These are phyloP conservation scores for Nowickia ferox DNA, from an alignment of 2,888 invertebrate genomes.

Conservation along the genomic window DNA sequence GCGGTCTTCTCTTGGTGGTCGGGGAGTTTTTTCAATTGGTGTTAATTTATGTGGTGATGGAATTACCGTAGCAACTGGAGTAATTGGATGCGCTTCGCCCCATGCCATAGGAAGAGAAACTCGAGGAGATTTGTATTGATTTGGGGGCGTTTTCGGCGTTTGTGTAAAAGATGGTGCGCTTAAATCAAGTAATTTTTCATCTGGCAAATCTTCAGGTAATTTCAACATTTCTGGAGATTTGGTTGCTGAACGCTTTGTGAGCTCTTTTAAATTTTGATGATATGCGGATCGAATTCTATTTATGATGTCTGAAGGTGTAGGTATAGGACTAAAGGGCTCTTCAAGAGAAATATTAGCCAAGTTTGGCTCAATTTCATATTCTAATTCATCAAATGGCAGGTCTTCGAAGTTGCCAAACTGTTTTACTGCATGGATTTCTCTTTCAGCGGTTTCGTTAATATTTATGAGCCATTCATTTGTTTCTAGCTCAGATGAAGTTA, in stretches of 20 bases:
- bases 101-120: conserved; percentile 55
- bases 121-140: conserved; percentile 23
- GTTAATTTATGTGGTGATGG: background rate
- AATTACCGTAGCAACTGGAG: background rate
- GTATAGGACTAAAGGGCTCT: conserved; percentile 45
- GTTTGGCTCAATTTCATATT: conserved; percentile 51
- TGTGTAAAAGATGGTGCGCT: conserved; percentile 34
- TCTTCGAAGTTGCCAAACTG: conserved; percentile 55
- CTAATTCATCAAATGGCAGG: conserved; percentile 65
- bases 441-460: conserved; percentile 21
- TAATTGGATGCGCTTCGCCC: conserved; percentile 29
- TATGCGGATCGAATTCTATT: conserved; percentile 21
- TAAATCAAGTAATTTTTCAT: conserved; percentile 53
- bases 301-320: conserved; percentile 54
- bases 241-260: background rate
- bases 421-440: background rate
- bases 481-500: background rate
- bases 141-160: conserved; percentile 15
- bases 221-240: conserved; percentile 4
- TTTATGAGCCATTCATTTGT: conserved; percentile 24
- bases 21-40: background rate
- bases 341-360: conserved; percentile 51
- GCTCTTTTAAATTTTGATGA: conserved; percentile 14
- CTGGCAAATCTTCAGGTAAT: conserved; percentile 45
- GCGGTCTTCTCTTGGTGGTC: background rate